Evolutionary conservation across 2,888 invertebrate species (phyloP).

Genomic region (Parnassius apollo): DNA sequence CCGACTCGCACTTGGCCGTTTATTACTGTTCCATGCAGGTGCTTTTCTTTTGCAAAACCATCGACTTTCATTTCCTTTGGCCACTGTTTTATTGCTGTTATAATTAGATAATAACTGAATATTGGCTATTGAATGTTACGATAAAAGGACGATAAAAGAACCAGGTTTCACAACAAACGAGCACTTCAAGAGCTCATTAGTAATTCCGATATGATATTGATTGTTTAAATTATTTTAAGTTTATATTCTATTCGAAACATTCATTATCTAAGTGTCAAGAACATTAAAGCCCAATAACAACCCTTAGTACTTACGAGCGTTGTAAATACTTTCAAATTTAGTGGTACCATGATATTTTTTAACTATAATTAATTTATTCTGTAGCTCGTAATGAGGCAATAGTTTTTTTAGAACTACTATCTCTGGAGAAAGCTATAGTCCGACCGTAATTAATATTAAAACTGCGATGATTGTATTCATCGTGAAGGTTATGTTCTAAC

Average conservation of each 20-base stretch:
- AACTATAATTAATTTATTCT: no score
- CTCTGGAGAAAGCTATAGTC: no score
- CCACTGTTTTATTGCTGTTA: slow-evolving; percentile 20
- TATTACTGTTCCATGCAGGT: slow-evolving; percentile 12
- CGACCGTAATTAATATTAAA: no score
- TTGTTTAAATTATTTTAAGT: not conserved
- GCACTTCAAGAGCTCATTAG: slow-evolving; percentile 11
- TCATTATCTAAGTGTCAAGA: no score
- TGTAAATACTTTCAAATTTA: no score
- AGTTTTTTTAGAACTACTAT: no score
- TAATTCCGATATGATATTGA: not conserved
- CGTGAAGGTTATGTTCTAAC: no score
- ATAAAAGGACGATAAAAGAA: slow-evolving; percentile 9
- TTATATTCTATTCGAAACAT: not conserved
- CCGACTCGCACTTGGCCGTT: not conserved
- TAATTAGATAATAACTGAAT: slow-evolving; percentile 19
- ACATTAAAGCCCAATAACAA: no score
- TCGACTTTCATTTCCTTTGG: slow-evolving; percentile 20
- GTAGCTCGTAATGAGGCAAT: no score
- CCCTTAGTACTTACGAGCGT: no score
- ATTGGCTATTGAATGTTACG: slow-evolving; percentile 12
- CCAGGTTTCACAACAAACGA: slow-evolving; percentile 6
- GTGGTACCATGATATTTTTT: no score
- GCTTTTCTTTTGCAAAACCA: slow-evolving; percentile 19
- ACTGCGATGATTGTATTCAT: no score